A percentile compares a stretch with the other conserved stretches of the same genome.
Evolutionary conservation across 2,888 invertebrate genomes (phyloP).

Genomic region (Leptinotarsa juncta): DNA sequence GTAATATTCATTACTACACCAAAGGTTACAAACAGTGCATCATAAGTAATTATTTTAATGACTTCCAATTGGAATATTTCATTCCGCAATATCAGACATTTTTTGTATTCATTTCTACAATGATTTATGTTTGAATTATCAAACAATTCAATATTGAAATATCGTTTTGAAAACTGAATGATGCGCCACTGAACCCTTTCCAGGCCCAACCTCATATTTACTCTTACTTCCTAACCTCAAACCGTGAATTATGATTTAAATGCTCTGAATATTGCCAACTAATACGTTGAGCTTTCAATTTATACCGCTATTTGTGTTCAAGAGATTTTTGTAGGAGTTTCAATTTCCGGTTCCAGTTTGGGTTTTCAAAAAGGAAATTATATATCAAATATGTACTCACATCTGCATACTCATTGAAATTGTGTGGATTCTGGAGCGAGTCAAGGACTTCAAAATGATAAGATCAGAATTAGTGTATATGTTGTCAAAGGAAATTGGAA

Average conservation of each 20-base stretch:
- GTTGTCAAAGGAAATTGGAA: too few species aligned
- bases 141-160: too few species aligned
- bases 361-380: slow-evolving; percentile 34
- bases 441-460: slow-evolving; percentile 10
- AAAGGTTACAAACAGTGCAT: too few species aligned
- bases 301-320: slow-evolving; percentile 33
- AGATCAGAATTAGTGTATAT: not conserved
- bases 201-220: slow-evolving; percentile 6
- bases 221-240: slow-evolving; percentile 10
- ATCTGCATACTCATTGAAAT: slow-evolving; percentile 28
- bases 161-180: not conserved
- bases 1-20: too few species aligned
- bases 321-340: slow-evolving; percentile 34
- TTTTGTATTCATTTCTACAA: too few species aligned
- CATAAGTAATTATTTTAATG: too few species aligned
- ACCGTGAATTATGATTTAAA: slow-evolving; percentile 25
- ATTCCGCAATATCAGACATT: too few species aligned
- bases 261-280: slow-evolving; percentile 29
- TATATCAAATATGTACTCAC: slow-evolving; percentile 29
- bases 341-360: slow-evolving; percentile 33
- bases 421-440: not conserved
- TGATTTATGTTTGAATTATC: too few species aligned
- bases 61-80: too few species aligned
- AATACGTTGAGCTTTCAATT: slow-evolving; percentile 34
- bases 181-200: slow-evolving; percentile 3